These are phyloP conservation scores for Xerus inauris DNA, from an alignment of 2,113 vertebrate species.

Conservation along the genomic window DNA sequence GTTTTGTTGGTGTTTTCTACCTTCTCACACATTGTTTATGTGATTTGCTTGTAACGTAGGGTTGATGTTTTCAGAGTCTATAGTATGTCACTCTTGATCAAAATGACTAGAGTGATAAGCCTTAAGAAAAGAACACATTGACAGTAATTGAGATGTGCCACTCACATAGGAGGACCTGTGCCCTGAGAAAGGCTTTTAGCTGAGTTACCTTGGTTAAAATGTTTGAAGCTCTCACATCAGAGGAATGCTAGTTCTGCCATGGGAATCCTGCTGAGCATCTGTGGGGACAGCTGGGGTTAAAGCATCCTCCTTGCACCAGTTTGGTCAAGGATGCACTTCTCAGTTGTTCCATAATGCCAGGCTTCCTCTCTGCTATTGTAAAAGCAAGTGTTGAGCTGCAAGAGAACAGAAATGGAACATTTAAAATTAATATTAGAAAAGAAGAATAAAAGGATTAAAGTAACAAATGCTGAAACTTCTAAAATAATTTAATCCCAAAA, in stretches of 20 bases:
- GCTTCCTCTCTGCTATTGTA: neutral
- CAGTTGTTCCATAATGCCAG: neutral
- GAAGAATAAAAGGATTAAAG: neutral
- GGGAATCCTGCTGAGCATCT: slow-evolving; percentile 15
- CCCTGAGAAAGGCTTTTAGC: neutral
- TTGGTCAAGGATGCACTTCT: neutral
- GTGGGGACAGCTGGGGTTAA: neutral
- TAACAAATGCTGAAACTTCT: neutral
- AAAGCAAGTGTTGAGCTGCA: neutral
- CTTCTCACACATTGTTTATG: neutral
- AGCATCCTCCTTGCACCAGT: neutral
- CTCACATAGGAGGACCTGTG: neutral
- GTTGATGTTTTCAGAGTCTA: neutral
- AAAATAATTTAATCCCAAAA: slow-evolving; percentile 3
- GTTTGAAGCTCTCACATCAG: neutral
- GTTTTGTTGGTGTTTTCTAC: neutral
- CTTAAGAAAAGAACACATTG: neutral
- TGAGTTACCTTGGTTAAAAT: neutral
- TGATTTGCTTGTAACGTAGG: neutral
- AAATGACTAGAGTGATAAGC: neutral
- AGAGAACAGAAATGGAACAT: neutral
- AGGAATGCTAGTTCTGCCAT: neutral
- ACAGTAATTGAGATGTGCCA: neutral
- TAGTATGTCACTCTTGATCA: neutral
- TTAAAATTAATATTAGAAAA: neutral